Conservation (phyloP, 2,888 invertebrate species). For the Dioctria linearis region DNA sequence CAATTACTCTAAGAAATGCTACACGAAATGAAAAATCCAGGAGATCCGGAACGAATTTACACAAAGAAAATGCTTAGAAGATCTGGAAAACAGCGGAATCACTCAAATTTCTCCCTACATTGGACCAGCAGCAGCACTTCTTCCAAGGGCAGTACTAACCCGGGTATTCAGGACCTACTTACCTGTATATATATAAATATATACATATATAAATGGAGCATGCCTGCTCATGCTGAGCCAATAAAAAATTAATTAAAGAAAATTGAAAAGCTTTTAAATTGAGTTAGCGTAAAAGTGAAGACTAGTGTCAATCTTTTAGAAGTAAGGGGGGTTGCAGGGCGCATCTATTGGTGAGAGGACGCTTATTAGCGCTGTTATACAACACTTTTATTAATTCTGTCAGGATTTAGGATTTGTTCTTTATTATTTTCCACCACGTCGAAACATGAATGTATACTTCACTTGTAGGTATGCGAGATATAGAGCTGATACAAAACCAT, state of each 20-base stretch:
- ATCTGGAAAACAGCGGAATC: neutral
- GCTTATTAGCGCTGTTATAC: conserved; percentile 15
- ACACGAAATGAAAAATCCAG: conserved; percentile 22
- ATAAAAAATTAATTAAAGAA: conserved; percentile 50
- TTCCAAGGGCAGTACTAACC: no score
- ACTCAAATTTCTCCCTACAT: conserved; percentile 10
- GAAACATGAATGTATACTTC: no score
- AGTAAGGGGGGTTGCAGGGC: neutral
- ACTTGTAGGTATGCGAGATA: neutral
- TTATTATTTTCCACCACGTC: neutral
- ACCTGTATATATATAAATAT: neutral
- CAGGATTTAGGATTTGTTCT: neutral
- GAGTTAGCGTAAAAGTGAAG: neutral
- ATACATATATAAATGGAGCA: neutral
- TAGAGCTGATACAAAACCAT: conserved; percentile 11
- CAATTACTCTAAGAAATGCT: conserved; percentile 24
- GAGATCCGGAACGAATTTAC: conserved; percentile 25
- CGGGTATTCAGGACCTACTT: no score
- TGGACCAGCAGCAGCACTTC: neutral
- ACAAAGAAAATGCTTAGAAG: neutral
- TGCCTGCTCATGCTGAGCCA: conserved; percentile 25
- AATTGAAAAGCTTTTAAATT: conserved; percentile 42
- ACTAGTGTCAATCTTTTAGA: neutral
- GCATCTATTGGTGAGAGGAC: neutral
- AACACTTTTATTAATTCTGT: conserved; percentile 1